These are phyloP conservation scores for Trematomus loennbergii DNA, from an alignment of 2,113 vertebrate species.

Conservation along the genomic window DNA sequence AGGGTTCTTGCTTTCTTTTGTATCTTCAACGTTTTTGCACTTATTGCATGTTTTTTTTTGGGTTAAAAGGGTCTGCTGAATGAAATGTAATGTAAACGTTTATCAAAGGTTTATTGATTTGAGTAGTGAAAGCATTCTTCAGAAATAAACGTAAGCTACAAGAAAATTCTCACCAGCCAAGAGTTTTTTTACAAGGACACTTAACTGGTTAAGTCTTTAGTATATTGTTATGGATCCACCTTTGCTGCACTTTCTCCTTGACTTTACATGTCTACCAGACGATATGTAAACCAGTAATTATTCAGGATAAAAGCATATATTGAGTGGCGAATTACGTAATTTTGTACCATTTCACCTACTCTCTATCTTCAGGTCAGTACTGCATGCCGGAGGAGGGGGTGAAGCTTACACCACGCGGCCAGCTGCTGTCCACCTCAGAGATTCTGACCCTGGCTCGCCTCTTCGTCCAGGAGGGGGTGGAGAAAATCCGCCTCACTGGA, in stretches of 20 bases:
- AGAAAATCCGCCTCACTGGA: constrained; percentile 96
- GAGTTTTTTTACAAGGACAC: neutral
- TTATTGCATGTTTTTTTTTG: no score
- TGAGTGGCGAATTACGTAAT: neutral
- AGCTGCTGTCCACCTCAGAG: constrained; percentile 91
- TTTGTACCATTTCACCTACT: neutral
- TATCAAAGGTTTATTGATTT: neutral
- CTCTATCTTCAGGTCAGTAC: constrained; percentile 89
- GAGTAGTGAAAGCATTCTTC: neutral
- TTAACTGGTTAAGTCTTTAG: neutral
- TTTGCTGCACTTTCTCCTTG: neutral
- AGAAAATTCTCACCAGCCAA: no score
- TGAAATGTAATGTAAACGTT: neutral
- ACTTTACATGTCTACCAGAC: neutral
- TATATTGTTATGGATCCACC: neutral
- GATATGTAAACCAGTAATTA: neutral
- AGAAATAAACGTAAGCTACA: no score
- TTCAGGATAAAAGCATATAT: neutral
- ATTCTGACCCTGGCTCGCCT: constrained; percentile 90
- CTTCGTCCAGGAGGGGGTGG: constrained; percentile 94
- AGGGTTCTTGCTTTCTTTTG: no score
- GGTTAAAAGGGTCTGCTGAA: neutral
- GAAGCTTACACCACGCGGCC: constrained; percentile 88
- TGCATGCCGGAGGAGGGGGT: constrained; percentile 99
- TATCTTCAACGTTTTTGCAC: no score